Percentiles rank a stretch among this genome's conserved stretches.
phyloP scores from a whole-genome alignment of 2,888 invertebrate genomes.

The Diogma glabrata region DNA sequence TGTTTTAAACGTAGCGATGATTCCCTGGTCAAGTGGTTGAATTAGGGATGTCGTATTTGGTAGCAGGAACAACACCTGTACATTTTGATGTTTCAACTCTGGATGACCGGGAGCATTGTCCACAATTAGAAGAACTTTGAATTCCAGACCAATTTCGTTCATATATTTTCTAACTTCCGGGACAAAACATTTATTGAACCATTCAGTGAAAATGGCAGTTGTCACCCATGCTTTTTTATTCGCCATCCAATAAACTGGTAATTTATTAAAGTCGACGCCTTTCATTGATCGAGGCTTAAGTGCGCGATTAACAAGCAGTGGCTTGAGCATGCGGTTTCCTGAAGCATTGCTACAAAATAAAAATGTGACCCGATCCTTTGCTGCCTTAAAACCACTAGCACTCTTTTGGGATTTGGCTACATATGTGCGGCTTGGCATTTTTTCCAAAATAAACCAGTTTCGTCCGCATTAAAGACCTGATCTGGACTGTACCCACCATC shows the following conservation, averaged over 20 bases:
- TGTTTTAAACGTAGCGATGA: background rate
- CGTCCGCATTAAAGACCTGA: no score
- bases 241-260: background rate
- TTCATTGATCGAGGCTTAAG: background rate
- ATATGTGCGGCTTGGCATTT: no score
- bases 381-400: background rate
- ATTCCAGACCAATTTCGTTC: background rate
- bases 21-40: background rate
- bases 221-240: background rate
- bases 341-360: background rate
- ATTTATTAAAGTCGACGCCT: background rate
- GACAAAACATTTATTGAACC: background rate
- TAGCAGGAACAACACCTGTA: background rate
- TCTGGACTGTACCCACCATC: background rate
- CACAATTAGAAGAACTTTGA: conserved; percentile 1
- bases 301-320: background rate
- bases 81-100: background rate
- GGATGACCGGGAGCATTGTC: conserved; percentile 15
- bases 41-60: background rate
- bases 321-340: background rate
- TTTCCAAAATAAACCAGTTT: background rate
- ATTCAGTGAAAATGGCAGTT: background rate
- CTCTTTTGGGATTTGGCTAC: no score
- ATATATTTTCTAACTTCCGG: background rate
- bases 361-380: background rate